Evolutionary conservation across 2,888 invertebrate species (phyloP), one percentile per base, ranked within the genome.

Genomic region (Phengaris arion): DNA sequence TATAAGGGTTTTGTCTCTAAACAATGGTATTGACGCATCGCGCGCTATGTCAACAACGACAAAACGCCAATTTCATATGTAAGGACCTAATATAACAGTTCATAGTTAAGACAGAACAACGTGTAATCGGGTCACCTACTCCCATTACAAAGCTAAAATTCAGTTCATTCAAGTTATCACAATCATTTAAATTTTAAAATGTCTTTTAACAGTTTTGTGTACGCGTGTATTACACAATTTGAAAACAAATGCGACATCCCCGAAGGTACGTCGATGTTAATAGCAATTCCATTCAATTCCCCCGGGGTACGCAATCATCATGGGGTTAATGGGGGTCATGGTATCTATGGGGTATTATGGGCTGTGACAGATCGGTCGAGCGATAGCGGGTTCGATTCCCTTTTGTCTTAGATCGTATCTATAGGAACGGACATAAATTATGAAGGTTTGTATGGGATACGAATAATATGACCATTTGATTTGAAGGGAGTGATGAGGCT

Each of bases 311-410:
- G 4, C 15, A 59, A 59, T 59, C 22, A 15, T 22, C 22, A 10
- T 22, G 22, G 22, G 59, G 59, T 59, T 59, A 22, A 59, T 10
- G 22, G 59, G 22, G 59, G 59, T n/a, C n/a, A n/a, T n/a, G n/a
- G n/a, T n/a, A n/a, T n/a, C 2, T 6, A 59, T 59, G 57, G 57
- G 57, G 59, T 59, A 1, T 35, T 35, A 10, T 22, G 59, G 10
- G 22, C 22, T 15, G 22, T 9, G 59, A 35, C 35, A 3, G 35
- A 59, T 59, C 59, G 59, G 22, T 22, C 10, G 22, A 6, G 5
- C 15, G 59, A 59, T 59, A 59, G 59, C 59, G 59, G 59, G 59
- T 59, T 59, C 59, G 59, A 59, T 59, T 59, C 59, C 22, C 59
- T 59, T 59, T 59, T 59, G 59, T 59, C 22, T 59, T 9, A 9